Evolutionary conservation across 2,113 vertebrate genomes (phyloP).

Genomic region (Camelus bactrianus): DNA sequence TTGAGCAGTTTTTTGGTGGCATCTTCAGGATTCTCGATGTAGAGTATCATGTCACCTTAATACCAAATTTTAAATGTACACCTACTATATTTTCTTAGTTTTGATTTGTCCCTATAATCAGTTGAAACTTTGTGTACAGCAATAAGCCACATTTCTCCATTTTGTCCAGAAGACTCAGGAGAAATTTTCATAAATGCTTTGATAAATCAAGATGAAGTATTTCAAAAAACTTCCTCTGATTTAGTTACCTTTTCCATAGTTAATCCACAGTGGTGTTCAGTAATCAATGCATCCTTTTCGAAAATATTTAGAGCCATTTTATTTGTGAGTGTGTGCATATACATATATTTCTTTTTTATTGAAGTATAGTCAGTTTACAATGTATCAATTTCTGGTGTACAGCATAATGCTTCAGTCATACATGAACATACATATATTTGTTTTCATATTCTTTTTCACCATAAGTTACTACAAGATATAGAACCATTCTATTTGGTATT

Average conservation of each 20-base stretch:
- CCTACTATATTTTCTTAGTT: background rate
- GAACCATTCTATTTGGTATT: background rate
- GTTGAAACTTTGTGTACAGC: background rate
- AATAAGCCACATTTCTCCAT: background rate
- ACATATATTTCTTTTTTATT: no score
- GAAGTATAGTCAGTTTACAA: no score
- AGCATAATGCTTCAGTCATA: no score
- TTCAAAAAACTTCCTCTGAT: background rate
- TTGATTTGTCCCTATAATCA: background rate
- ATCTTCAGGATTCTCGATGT: background rate
- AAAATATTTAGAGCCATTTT: background rate
- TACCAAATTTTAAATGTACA: background rate
- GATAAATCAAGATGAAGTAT: background rate
- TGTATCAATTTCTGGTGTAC: no score
- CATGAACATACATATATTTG: no score
- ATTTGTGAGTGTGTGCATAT: background rate
- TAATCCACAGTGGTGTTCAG: background rate
- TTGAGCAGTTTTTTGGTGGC: background rate
- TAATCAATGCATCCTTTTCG: background rate
- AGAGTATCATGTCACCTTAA: background rate
- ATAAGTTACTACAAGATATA: no score
- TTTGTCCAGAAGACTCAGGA: background rate
- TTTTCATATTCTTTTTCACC: no score
- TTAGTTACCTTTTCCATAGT: background rate
- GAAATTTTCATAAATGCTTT: conserved; percentile 14